Evolutionary conservation across 2,888 invertebrate genomes (phyloP).

Genomic region (Trissolcus brochymenae): DNA sequence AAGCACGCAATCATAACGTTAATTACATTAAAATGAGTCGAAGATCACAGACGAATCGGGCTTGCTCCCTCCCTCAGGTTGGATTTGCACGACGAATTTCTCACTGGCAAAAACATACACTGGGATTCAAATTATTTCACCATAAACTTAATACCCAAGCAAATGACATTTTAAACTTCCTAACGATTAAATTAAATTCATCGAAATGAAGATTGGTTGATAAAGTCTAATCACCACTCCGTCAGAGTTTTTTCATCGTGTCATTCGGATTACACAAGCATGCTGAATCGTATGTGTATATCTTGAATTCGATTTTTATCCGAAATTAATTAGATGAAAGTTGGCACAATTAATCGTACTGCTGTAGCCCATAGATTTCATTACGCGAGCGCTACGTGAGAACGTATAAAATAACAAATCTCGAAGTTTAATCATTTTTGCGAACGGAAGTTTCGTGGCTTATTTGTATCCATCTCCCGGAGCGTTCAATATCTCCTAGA

Average conservation of each 20-base stretch:
- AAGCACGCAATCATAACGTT: conserved; percentile 68
- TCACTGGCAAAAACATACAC: conserved; percentile 38
- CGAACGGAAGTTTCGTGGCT: conserved; percentile 54
- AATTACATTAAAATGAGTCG: conserved; percentile 76
- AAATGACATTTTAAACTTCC: conserved; percentile 31
- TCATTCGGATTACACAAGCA: too few species aligned
- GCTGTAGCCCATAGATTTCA: conserved; percentile 27
- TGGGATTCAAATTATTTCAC: conserved; percentile 18
- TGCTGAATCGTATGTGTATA: too few species aligned
- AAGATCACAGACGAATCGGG: conserved; percentile 72
- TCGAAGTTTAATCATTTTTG: conserved; percentile 48
- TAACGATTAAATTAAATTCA: conserved; percentile 18
- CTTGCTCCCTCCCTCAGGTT: conserved; percentile 55
- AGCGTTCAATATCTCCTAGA: conserved; percentile 69
- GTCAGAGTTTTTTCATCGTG: too few species aligned
- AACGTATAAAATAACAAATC: conserved; percentile 43
- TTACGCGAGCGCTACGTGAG: conserved; percentile 32
- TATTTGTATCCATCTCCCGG: conserved; percentile 66
- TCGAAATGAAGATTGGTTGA: conserved; percentile 7
- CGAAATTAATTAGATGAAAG: conserved; percentile 17
- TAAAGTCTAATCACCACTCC: neutral
- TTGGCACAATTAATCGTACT: conserved; percentile 17
- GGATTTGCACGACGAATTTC: conserved; percentile 55
- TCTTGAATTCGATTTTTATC: neutral
- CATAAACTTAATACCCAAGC: conserved; percentile 29